Percentiles rank a stretch among this genome's conserved stretches.
These are phyloP conservation scores for Corythornis cristatus DNA, from an alignment of 2,113 vertebrate genomes.

Conservation along the genomic window DNA sequence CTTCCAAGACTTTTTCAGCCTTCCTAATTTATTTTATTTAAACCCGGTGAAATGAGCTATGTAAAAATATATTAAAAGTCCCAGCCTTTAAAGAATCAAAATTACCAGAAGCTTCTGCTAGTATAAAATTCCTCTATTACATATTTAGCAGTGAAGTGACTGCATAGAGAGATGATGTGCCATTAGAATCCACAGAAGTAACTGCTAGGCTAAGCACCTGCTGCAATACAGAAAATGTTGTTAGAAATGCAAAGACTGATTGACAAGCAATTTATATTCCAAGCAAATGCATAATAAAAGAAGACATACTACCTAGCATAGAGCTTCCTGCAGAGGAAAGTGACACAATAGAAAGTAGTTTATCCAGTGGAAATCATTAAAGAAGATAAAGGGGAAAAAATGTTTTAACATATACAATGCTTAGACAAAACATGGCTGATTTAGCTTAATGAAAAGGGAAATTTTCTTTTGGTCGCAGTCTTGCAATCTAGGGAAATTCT, in stretches of 20 bases:
- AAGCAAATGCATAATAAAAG: conserved; percentile 54
- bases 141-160: conserved; percentile 56
- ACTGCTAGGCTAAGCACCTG: conserved; percentile 69
- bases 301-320: background rate
- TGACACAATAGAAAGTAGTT: conserved; percentile 40
- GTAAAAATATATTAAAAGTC: conserved; percentile 20
- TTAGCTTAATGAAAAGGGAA: background rate
- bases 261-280: conserved; percentile 71
- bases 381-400: background rate
- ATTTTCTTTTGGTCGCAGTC: background rate
- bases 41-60: conserved; percentile 35
- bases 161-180: conserved; percentile 64
- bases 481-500: background rate
- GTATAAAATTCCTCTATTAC: conserved; percentile 61
- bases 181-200: conserved; percentile 64
- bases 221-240: conserved; percentile 60
- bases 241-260: conserved; percentile 67
- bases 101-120: conserved; percentile 53
- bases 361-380: conserved; percentile 57
- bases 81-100: conserved; percentile 41
- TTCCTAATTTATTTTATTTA: conserved; percentile 28
- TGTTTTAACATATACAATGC: background rate
- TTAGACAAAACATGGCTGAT: background rate
- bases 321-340: conserved; percentile 48
- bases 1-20: conserved; percentile 16